Evolutionary conservation across 2,113 vertebrate species (phyloP), one percentile per base, ranked within the genome.

Genomic region (Thunnus maccoyii): DNA sequence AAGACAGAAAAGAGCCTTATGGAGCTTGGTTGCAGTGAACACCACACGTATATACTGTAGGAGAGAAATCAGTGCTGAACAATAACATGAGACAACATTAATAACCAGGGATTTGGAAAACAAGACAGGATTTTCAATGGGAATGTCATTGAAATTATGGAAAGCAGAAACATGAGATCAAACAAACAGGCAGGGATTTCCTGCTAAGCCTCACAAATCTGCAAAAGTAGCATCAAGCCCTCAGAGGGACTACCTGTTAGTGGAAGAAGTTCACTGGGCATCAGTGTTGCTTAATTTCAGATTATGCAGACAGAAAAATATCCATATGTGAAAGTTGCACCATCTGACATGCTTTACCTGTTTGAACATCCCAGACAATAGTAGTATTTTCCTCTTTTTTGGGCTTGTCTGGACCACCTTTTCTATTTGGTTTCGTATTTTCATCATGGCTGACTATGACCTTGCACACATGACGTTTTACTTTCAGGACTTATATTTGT

Each of bases 121-220:
- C 73, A 82, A 69, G 60, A 3, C n/a, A 3, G n/a, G 46, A 41
- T 51, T 82, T 77, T 77, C 18, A 27, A n/a, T 62, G 72, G 50
- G 14, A 56, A 67, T 82, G 44, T 75, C n/a, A 76, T 17, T 81
- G 55, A 82, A 82, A 82, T 85, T 64, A 71, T 62, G 16, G 2
- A 52, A 74, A 56, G 56, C 62, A 68, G 76, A 27, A 72, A 62
- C 71, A 71, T 55, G 48, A 77, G 75, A 80, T 84, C 54, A 82
- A 75, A 82, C 66, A 79, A 80, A 84, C 58, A 70, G 17, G 8
- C 55, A 5, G 57, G 57, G 72, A 86, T 82, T 89, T 85, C 54
- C 60, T 18, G 60, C 58, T 82, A 83, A 90, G 4, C 82, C 54
- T 27, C 32, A 6, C 25, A 89, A 88, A 85, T 84, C 79, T 85